Evolutionary conservation across 2,113 vertebrate genomes (phyloP).

Genomic region (Sclerurus mexicanus): DNA sequence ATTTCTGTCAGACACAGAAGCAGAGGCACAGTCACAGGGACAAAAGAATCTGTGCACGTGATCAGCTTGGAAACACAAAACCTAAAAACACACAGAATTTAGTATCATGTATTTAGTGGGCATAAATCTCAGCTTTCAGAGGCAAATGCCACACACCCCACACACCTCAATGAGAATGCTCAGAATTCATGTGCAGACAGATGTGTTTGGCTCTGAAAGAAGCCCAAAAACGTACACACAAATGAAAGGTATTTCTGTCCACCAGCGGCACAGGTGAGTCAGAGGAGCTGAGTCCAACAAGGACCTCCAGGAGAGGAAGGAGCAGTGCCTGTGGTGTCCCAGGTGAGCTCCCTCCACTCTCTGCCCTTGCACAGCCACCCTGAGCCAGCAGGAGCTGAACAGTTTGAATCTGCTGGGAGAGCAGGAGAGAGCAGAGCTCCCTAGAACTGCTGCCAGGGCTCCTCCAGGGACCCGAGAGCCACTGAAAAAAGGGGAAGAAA

Average conservation of each 20-base stretch:
- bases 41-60: background rate
- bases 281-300: background rate
- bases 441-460: background rate
- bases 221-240: background rate
- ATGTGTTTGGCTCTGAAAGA: background rate
- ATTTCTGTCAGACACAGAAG: accelerated
- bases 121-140: background rate
- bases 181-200: too few species aligned
- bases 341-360: background rate
- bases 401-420: background rate
- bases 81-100: background rate
- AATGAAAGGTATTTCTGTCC: background rate
- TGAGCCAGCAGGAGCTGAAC: background rate
- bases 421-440: background rate
- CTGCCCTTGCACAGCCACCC: background rate
- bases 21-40: background rate
- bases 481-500: background rate
- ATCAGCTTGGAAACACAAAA: background rate
- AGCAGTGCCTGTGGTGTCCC: background rate
- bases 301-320: background rate
- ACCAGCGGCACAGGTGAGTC: background rate
- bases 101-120: accelerated
- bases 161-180: background rate
- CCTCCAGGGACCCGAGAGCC: background rate
- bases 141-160: background rate